Evolutionary conservation across 1,140 invertebrate genomes (phyloP).

Genomic region (Venustaconcha ellipsiformis): DNA sequence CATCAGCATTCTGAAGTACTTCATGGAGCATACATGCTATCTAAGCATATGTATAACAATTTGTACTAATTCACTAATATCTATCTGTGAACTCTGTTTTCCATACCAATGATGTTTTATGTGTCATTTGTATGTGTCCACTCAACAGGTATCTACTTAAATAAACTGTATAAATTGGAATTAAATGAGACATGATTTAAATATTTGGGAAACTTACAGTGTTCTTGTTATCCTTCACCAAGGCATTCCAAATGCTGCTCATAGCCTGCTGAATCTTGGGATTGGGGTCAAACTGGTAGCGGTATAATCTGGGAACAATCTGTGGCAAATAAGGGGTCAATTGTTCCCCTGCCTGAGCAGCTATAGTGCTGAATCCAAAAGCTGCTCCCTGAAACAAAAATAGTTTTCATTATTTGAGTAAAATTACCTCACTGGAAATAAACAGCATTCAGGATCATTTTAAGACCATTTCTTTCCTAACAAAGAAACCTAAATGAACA

Average conservation of each 20-base stretch:
- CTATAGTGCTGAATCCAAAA: slow-evolving; percentile 89
- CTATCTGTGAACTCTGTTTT: too few relatives aligned
- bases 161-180: background rate
- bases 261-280: slow-evolving; percentile 91
- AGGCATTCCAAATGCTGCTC: slow-evolving; percentile 89
- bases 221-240: slow-evolving; percentile 88
- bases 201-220: slow-evolving; percentile 74
- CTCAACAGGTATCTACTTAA: too few relatives aligned
- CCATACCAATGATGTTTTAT: too few relatives aligned
- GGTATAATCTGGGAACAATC: slow-evolving; percentile 90
- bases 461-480: too few relatives aligned
- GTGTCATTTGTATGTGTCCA: too few relatives aligned
- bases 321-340: slow-evolving; percentile 83
- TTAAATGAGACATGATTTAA: background rate
- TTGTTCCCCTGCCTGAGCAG: slow-evolving; percentile 83
- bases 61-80: too few relatives aligned
- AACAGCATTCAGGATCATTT: too few relatives aligned
- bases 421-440: too few relatives aligned
- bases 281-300: slow-evolving; percentile 88
- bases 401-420: background rate
- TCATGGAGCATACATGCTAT: too few relatives aligned
- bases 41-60: too few relatives aligned
- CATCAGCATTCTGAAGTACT: too few relatives aligned
- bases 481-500: too few relatives aligned
- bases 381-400: slow-evolving; percentile 79